Conservation (phyloP, 1,140 invertebrate genomes). For the Leptonema lineaticorne region DNA sequence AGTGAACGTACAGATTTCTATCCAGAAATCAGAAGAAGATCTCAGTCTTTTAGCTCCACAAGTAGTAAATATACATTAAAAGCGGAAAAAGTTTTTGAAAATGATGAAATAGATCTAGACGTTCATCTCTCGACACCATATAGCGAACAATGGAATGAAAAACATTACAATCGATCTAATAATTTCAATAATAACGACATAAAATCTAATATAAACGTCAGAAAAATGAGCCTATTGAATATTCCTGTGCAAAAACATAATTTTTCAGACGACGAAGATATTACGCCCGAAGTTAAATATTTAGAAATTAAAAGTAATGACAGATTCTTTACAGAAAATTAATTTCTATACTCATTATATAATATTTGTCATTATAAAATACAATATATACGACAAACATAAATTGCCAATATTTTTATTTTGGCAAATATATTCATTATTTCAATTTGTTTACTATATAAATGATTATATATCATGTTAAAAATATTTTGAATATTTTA, state of each 20-base stretch:
- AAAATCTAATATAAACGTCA: not conserved
- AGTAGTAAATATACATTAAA: not conserved
- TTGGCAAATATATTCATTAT: too few relatives aligned
- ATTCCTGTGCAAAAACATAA: conserved; percentile 11
- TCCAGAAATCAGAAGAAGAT: conserved; percentile 19
- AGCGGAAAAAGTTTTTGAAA: conserved; percentile 13
- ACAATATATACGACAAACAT: too few relatives aligned
- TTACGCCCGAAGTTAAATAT: conserved; percentile 38
- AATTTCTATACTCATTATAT: too few relatives aligned
- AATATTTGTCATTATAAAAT: too few relatives aligned
- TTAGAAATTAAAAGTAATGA: conserved; percentile 25
- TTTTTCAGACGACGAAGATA: conserved; percentile 35
- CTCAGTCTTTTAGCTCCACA: conserved; percentile 28
- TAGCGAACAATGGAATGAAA: conserved; percentile 36
- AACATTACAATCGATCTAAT: conserved; percentile 31
- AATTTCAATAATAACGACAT: not conserved
- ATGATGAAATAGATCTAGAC: conserved; percentile 34
- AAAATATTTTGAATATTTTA: too few relatives aligned
- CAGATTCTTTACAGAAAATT: conserved; percentile 32
- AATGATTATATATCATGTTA: too few relatives aligned
- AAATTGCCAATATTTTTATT: too few relatives aligned
- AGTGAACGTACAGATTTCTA: not conserved
- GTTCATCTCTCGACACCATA: conserved; percentile 29
- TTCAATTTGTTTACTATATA: too few relatives aligned
- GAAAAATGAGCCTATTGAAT: conserved; percentile 26